Base-by-base conservation (phyloP, 2,888 invertebrate genomes). In the Dorcus hopei region DNA sequence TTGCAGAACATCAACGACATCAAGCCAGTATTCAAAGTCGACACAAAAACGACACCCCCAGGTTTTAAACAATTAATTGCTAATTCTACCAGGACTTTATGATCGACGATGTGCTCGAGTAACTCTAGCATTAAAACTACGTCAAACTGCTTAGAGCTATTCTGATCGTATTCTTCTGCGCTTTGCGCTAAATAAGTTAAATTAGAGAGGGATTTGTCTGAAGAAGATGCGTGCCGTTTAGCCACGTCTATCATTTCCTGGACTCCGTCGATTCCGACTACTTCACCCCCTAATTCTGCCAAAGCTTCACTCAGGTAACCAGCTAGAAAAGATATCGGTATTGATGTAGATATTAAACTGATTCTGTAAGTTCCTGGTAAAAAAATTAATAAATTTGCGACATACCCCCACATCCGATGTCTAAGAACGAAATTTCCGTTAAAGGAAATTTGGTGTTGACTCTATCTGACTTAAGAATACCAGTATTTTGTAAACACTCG, bases 261-360 rank as follows among this genome's bases (percentile, higher is more conserved):
- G 26, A 88, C 87, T 3, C 90, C 86, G 77, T 94, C 94, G 14
- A 94, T 79, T 7, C 91, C 93, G 0, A 86, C 88, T 0, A 94
- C 87, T 40, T 80, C 73, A 0, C 91, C 93, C 50, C 91, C 91
- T 19, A 93, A 77, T 68, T 88, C 83, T 0, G 90, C 90, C 49
- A 93, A 77, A 39, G 87, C 41, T 55, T 63, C 63, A 9, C 55
- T 38, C 68, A 59, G 9, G 16, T 55, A 41, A 51, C 59, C 59
- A 40, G 50, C 58, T 58, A 23, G 23, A 19, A 19, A 19, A 19
- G 14, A 14, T 14, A 14, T 14, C 1, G 14, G 14, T 2, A 19
- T 19, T 19, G 19, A 19, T 14, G 14, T 14, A 14, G 14, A 14
- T 19, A 19, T 19, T 19, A 19, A 19, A 19, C 19, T 19, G 19